phyloP scores from a whole-genome alignment of 2,797 vertebrate species.

The Pipistrellus pygmaeus region DNA sequence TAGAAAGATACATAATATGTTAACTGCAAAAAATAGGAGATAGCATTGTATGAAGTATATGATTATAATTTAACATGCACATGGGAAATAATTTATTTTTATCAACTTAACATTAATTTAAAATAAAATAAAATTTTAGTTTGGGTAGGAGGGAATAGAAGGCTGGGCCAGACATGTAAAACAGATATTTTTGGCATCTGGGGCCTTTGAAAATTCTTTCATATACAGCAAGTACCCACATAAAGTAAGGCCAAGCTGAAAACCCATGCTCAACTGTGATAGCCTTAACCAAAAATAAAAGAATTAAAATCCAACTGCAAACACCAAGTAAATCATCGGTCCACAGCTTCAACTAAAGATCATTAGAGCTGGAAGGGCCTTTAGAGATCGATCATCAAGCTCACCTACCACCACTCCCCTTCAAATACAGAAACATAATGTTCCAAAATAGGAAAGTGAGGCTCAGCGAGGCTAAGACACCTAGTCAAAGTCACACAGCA shows the following conservation, averaged over 20 bases:
- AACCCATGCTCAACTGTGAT: neutral
- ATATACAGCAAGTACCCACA: neutral
- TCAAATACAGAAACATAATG: neutral
- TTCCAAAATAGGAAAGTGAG: neutral
- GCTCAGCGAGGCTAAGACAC: neutral
- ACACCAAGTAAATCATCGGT: neutral
- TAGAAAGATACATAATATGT: neutral
- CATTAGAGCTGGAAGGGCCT: neutral
- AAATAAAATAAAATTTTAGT: slow-evolving; percentile 36
- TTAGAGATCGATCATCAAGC: neutral
- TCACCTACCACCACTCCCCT: neutral
- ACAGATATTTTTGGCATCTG: neutral
- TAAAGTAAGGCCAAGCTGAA: neutral
- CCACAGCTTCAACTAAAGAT: neutral
- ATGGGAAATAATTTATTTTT: slow-evolving; percentile 14
- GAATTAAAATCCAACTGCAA: neutral
- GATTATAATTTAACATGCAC: neutral
- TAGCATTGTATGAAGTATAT: neutral
- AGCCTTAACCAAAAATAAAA: neutral
- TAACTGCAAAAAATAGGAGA: neutral
- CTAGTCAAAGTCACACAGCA: neutral
- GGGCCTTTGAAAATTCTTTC: neutral
- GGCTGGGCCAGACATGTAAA: neutral
- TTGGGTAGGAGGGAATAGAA: neutral
- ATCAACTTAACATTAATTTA: neutral